A percentile compares a stretch with the other conserved stretches of the same genome.
Conservation (phyloP, 2,888 invertebrate genomes). For the Hyposoter didymator region DNA sequence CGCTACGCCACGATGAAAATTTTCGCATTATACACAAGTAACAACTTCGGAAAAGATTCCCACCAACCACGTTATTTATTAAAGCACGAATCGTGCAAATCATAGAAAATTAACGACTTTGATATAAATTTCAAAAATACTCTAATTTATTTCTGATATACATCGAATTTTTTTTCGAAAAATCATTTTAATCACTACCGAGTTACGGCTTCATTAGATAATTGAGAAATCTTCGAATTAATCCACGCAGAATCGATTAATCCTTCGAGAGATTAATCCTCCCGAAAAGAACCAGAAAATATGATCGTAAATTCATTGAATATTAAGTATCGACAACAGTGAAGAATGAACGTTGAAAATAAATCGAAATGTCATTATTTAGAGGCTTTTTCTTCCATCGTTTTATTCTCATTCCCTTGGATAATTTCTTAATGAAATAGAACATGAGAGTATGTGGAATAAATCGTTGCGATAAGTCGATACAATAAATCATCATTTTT, state of each 20-base stretch:
- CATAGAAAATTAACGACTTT: conserved; percentile 11
- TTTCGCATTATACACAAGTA: background rate
- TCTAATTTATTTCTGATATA: background rate
- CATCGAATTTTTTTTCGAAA: background rate
- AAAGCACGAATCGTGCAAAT: conserved; percentile 42
- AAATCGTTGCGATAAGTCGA: background rate
- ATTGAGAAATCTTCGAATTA: background rate
- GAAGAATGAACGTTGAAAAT: background rate
- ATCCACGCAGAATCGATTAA: conserved; percentile 3
- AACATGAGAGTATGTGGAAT: background rate
- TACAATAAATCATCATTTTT: conserved; percentile 12
- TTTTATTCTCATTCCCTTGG: background rate
- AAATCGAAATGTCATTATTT: conserved; percentile 1
- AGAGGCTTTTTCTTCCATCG: background rate
- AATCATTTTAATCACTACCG: background rate
- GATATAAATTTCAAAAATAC: background rate
- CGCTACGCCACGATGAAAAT: conserved; percentile 14
- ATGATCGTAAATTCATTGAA: background rate
- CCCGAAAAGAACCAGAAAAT: background rate
- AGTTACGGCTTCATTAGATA: background rate
- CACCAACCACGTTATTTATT: conserved; percentile 20
- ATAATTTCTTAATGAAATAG: conserved; percentile 2
- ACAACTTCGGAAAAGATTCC: background rate
- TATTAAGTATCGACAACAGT: background rate
- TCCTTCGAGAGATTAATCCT: background rate